phyloP scores from a whole-genome alignment of 53 echinoderm and acorn worm species.

The Glandiceps talaboti region DNA sequence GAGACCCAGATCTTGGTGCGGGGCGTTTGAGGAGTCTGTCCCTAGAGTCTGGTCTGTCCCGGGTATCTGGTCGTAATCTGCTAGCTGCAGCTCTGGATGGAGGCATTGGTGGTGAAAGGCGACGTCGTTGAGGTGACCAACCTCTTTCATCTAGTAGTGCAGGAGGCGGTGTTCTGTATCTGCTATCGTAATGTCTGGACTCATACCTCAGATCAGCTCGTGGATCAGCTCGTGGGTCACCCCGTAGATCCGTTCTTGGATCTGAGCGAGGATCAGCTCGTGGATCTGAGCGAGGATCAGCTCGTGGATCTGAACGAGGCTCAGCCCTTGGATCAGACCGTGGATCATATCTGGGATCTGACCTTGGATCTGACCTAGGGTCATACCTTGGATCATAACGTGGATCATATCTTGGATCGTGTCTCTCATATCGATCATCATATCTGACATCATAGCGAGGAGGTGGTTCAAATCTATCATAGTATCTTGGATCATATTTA shows the following conservation, averaged over 20 bases:
- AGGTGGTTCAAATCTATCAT: no score
- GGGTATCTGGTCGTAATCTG: slow-evolving; percentile 11
- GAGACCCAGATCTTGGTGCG: slow-evolving; percentile 13
- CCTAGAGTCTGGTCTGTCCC: no score
- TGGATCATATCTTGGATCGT: slow-evolving; percentile 9
- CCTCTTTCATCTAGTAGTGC: slow-evolving; percentile 5
- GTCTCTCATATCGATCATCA: slow-evolving; percentile 29
- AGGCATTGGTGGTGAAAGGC: slow-evolving; percentile 1
- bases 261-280: slow-evolving; percentile 3
- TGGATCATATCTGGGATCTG: slow-evolving; percentile 18
- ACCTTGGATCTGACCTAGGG: slow-evolving; percentile 19
- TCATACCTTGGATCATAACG: slow-evolving; percentile 19
- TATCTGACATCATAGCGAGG: slow-evolving; percentile 28
- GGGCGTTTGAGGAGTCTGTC: slow-evolving; percentile 18
- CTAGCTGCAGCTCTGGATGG: background rate
- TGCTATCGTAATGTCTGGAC: background rate
- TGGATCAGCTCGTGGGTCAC: slow-evolving; percentile 14
- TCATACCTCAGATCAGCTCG: background rate
- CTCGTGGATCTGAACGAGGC: slow-evolving; percentile 24
- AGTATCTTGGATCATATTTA: slow-evolving; percentile 6
- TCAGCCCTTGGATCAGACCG: slow-evolving; percentile 3
- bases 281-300: slow-evolving; percentile 32
- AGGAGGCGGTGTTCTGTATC: slow-evolving; percentile 6
- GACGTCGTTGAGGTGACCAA: background rate
- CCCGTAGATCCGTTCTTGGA: slow-evolving; percentile 7